A percentile compares a stretch with the other conserved stretches of the same genome.
These are phyloP conservation scores for Bergia puertoricense DNA, from an alignment of 92 coral and sea anemone genomes.

Conservation along the genomic window DNA sequence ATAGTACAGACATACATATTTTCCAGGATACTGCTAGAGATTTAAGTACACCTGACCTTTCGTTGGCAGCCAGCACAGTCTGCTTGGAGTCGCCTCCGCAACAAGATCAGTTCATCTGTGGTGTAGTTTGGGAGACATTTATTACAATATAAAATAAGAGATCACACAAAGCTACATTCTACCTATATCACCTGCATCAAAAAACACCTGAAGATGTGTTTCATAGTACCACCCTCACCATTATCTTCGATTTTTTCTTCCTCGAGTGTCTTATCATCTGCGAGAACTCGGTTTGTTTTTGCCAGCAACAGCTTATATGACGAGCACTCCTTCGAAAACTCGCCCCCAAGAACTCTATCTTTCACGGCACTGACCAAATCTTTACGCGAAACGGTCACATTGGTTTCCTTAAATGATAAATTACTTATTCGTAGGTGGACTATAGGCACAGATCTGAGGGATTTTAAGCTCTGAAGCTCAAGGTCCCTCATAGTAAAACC, in stretches of 20 bases:
- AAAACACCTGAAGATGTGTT: not conserved
- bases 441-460: conserved; percentile 78
- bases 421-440: conserved; percentile 75
- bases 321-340: conserved; percentile 86
- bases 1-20: not conserved
- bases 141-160: not conserved
- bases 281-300: conserved; percentile 69
- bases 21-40: not conserved
- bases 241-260: conserved; percentile 90
- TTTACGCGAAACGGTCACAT: conserved; percentile 66
- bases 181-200: not conserved
- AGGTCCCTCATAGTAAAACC: conserved; percentile 89
- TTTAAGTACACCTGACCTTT: conserved; percentile 8
- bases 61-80: conserved; percentile 15
- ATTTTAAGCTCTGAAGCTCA: conserved; percentile 90
- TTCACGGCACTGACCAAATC: conserved; percentile 74
- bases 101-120: conserved; percentile 41
- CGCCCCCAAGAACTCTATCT: conserved; percentile 86
- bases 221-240: conserved; percentile 53
- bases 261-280: conserved; percentile 87
- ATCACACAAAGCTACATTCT: not conserved
- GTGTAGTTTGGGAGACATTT: too few relatives aligned
- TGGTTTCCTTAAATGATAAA: conserved; percentile 82
- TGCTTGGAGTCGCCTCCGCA: conserved; percentile 25
- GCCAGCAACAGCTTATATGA: conserved; percentile 85